A percentile compares a stretch with the other conserved stretches of the same genome.
Conservation (phyloP, 2,113 vertebrate genomes). For the Crotalus tigris region DNA sequence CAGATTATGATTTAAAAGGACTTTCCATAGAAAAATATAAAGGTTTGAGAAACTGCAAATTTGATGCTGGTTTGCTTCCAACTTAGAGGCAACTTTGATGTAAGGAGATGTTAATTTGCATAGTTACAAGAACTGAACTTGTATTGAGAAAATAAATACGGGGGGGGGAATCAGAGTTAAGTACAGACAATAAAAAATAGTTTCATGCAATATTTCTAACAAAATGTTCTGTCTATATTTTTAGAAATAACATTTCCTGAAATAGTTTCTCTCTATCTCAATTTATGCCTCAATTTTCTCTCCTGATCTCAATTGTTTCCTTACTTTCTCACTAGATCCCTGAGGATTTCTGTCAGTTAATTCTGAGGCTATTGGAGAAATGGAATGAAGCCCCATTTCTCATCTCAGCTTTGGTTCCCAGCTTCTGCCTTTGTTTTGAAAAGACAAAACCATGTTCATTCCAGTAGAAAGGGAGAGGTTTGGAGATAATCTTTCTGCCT, state of each 20-base stretch:
- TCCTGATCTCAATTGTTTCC: not conserved
- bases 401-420: not conserved
- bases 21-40: not conserved
- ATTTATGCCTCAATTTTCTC: not conserved
- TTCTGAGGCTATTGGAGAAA: not conserved
- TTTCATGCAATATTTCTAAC: not conserved
- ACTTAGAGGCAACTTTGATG: not conserved
- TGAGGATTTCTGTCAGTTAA: not conserved
- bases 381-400: not conserved
- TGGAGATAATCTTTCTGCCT: not conserved
- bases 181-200: not conserved
- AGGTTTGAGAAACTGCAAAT: not conserved
- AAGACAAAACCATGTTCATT: not conserved
- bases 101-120: not conserved
- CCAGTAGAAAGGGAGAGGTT: not conserved
- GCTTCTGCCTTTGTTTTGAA: not conserved
- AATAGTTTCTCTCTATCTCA: not conserved
- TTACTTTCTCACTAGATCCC: not conserved
- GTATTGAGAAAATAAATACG: not conserved
- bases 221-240: not conserved
- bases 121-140: not conserved
- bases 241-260: not conserved
- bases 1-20: not conserved
- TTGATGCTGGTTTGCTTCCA: not conserved
- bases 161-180: not conserved